Evolutionary conservation across 2,797 vertebrate species (phyloP), one percentile per base, ranked within the genome.

Genomic region (Pachyuromys duprasi): DNA sequence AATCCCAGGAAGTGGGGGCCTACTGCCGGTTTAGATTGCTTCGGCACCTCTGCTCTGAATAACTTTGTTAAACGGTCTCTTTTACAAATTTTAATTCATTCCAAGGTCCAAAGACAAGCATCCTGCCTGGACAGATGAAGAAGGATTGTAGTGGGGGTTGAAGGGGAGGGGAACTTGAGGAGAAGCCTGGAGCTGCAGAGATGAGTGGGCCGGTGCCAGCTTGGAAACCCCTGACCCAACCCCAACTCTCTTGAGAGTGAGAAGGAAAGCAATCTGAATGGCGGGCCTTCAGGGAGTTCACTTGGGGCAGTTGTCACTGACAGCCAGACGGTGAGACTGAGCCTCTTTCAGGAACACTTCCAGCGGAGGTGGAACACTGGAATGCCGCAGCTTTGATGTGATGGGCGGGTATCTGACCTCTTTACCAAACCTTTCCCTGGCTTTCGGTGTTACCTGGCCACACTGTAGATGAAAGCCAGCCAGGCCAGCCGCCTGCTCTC

Each of bases 291-390:
- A 0, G 45, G 93, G 53, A 65, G 53, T 65, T 0, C 15, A 36
- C 45, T 39, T 12, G 69, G 60, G 3, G 62, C 31, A 79, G 55
- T 15, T 42, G 2, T 67, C 65, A 3, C 24, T 55, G 84, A 45
- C 45, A 0, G 7, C 18, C 9, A 9, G 67, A 2, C 24, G 53
- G 9, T 0, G 14, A 0, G 0, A n/a, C 65, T 55, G 20, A 28
- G 53, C 22, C n/a, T 13, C 3, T 53, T 86, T 83, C 83, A 13
- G 0, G 0, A 0, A 1, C 0, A 0, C 49, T 65, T 62, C 74
- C 15, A 83, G 81, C 28, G 18, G 20, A 67, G 2, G 28, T 53
- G 75, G 83, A 28, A 39, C 63, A 20, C 82, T 45, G 2, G 0
- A 0, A 0, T 4, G 80, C 0, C 2, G 4, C 14, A 6, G 18